Conservation (phyloP, 2,888 invertebrate species). For the Patella ulyssiponensis region DNA sequence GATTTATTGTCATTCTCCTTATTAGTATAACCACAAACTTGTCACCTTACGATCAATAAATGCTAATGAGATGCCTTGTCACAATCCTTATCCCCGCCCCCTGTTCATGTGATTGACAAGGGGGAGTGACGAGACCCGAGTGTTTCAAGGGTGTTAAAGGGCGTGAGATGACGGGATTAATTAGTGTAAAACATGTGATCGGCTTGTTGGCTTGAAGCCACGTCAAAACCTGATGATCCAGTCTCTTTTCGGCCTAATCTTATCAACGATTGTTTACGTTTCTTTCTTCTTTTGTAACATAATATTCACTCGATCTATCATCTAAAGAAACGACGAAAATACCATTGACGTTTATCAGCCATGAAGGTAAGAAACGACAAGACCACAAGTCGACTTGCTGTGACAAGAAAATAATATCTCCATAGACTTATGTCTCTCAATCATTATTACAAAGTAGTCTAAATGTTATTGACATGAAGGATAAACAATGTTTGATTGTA, state of each 20-base stretch:
- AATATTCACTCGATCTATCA: no score
- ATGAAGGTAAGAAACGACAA: no score
- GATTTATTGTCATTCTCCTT: no score
- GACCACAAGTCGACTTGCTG: no score
- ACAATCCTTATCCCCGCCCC: not conserved
- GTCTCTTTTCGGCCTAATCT: not conserved
- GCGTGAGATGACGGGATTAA: constrained; percentile 5
- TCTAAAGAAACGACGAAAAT: no score
- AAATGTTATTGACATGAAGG: no score
- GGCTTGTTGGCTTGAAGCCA: constrained; percentile 11
- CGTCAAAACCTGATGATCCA: not conserved
- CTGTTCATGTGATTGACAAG: not conserved
- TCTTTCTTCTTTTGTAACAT: not conserved
- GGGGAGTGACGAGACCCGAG: not conserved
- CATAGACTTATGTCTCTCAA: no score
- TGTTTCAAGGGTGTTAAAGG: not conserved
- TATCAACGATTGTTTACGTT: not conserved
- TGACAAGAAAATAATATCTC: no score
- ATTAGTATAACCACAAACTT: no score
- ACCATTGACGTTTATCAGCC: no score
- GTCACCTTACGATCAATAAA: not conserved
- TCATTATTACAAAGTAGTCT: no score
- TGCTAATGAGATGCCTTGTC: constrained; percentile 1
- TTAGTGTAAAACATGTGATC: constrained; percentile 12
- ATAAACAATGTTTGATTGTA: no score